Conservation (phyloP, 2,797 vertebrate species). For the Myotis vivesi region DNA sequence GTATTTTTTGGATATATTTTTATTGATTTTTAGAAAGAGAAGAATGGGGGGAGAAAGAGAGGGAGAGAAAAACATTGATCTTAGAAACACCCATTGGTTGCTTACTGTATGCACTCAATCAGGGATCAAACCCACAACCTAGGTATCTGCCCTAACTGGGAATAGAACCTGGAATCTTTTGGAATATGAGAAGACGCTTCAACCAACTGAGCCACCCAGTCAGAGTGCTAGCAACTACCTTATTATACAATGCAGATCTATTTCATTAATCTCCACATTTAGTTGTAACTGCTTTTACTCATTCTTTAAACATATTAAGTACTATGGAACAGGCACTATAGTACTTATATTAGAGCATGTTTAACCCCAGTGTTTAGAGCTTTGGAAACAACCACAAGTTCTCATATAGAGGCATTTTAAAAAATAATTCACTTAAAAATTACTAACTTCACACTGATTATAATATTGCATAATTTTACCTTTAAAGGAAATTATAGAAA, state of each 20-base stretch:
- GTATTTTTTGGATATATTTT: not conserved
- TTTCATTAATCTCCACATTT: constrained; percentile 3
- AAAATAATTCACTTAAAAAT: not conserved
- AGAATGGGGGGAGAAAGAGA: too few species aligned
- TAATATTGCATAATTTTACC: constrained; percentile 26
- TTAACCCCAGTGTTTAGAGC: not conserved
- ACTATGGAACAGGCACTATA: not conserved
- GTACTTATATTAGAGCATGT: not conserved
- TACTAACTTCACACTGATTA: constrained; percentile 1
- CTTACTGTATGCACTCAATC: too few species aligned
- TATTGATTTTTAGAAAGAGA: too few species aligned
- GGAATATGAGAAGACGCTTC: too few species aligned
- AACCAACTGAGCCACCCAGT: too few species aligned
- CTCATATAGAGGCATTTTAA: not conserved
- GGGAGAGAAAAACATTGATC: too few species aligned
- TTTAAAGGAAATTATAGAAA: constrained; percentile 41
- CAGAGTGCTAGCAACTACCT: not conserved
- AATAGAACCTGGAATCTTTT: too few species aligned
- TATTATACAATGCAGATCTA: not conserved
- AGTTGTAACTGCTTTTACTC: constrained; percentile 7
- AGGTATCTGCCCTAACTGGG: too few species aligned
- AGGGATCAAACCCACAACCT: too few species aligned
- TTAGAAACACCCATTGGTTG: too few species aligned
- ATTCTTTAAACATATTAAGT: constrained; percentile 7
- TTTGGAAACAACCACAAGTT: constrained; percentile 35